Conservation (phyloP, 2,888 invertebrate species). For the Drosophila pegasa region DNA sequence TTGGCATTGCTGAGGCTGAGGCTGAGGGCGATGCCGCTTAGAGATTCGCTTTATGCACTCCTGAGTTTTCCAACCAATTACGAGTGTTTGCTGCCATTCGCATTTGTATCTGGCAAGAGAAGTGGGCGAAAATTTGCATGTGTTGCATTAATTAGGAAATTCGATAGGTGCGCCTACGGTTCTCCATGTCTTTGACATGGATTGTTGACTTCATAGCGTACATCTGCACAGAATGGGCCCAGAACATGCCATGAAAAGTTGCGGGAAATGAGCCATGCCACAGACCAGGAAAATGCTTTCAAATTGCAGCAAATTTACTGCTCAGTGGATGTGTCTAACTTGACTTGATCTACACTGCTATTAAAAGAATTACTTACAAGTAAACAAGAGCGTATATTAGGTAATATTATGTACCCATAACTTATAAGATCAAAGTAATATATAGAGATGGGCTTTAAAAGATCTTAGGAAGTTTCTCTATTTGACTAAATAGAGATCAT, state of each 20-base stretch:
- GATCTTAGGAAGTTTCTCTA: no score
- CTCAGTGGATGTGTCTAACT: background rate
- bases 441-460: no score
- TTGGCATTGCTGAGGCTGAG: constrained; percentile 21
- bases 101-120: constrained; percentile 44
- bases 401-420: background rate
- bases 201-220: constrained; percentile 55
- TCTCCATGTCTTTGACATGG: constrained; percentile 50
- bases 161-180: constrained; percentile 30
- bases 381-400: background rate
- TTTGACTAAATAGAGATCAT: no score
- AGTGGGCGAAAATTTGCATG: constrained; percentile 74
- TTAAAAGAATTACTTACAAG: background rate
- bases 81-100: constrained; percentile 22
- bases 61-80: constrained; percentile 55
- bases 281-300: background rate
- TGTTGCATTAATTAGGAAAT: constrained; percentile 68
- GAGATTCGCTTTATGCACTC: constrained; percentile 63
- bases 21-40: constrained; percentile 9
- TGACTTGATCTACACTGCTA: constrained; percentile 10
- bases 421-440: no score
- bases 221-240: constrained; percentile 11
- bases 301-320: background rate
- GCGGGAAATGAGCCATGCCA: constrained; percentile 13
- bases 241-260: constrained; percentile 25